These are phyloP conservation scores for Drosophila chauvacae DNA, from an alignment of 1,140 invertebrate species.

Conservation along the genomic window DNA sequence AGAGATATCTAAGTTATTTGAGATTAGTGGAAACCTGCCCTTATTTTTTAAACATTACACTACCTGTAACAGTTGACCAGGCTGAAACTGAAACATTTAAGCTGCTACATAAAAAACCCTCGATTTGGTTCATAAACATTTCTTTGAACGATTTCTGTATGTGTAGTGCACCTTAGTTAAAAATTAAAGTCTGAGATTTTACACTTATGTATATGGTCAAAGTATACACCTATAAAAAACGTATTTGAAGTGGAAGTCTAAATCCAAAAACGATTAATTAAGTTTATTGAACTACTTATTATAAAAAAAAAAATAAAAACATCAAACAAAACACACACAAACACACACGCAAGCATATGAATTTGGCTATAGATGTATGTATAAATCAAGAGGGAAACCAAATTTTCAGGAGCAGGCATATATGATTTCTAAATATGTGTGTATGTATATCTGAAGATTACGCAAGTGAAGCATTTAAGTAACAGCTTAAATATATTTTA, in stretches of 20 bases:
- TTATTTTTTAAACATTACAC: constrained; percentile 42
- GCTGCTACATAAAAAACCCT: constrained; percentile 24
- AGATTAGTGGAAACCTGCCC: constrained; percentile 33
- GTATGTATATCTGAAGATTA: constrained; percentile 54
- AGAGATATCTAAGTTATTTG: constrained; percentile 56
- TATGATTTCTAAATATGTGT: constrained; percentile 64
- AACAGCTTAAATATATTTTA: constrained; percentile 75
- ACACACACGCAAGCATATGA: constrained; percentile 34
- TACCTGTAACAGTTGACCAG: constrained; percentile 40
- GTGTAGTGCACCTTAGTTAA: constrained; percentile 83
- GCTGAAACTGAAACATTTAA: constrained; percentile 20
- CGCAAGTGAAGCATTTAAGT: constrained; percentile 61
- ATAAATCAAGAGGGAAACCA: constrained; percentile 46
- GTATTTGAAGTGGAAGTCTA: constrained; percentile 40
- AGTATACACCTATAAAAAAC: constrained; percentile 64
- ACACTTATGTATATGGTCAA: constrained; percentile 71
- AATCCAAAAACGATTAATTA: constrained; percentile 61
- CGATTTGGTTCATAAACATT: constrained; percentile 51
- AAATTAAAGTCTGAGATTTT: constrained; percentile 84
- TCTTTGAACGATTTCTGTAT: constrained; percentile 59
- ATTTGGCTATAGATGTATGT: constrained; percentile 67
- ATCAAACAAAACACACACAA: not conserved
- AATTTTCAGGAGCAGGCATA: constrained; percentile 54
- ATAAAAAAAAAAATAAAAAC: constrained; percentile 16
- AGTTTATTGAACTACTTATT: constrained; percentile 68